phyloP scores from a whole-genome alignment of 2,888 invertebrate genomes.

The Aricia artaxerxes region DNA sequence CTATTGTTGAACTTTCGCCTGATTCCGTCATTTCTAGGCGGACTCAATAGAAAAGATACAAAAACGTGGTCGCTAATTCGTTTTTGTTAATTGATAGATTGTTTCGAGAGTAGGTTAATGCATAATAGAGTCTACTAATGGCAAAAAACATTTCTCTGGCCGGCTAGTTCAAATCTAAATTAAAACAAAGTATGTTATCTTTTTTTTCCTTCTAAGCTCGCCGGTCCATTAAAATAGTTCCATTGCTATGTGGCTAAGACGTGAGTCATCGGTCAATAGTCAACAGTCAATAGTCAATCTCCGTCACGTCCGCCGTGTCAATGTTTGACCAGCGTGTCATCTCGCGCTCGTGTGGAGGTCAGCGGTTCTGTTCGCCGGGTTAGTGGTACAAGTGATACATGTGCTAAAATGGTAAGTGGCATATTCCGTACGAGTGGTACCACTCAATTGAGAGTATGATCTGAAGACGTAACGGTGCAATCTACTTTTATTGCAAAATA shows the following conservation, averaged over 20 bases:
- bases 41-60: too few species aligned
- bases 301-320: not conserved
- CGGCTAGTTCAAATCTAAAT: too few species aligned
- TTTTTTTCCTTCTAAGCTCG: not conserved
- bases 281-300: not conserved
- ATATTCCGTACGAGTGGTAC: not conserved
- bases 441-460: not conserved
- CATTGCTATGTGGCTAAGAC: not conserved
- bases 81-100: too few species aligned
- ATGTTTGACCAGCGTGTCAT: not conserved
- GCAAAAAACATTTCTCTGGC: too few species aligned
- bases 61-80: too few species aligned
- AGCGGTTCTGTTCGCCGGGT: not conserved
- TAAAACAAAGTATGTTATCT: not conserved
- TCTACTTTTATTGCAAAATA: not conserved
- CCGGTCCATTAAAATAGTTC: not conserved
- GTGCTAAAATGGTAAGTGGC: not conserved
- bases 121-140: too few species aligned
- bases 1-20: too few species aligned
- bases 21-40: too few species aligned
- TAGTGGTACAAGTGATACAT: not conserved
- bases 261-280: slow-evolving; percentile 9
- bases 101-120: too few species aligned
- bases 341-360: not conserved
- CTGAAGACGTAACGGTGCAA: not conserved